These are phyloP conservation scores for Scalopus aquaticus DNA, from an alignment of 2,113 vertebrate genomes.

Conservation along the genomic window DNA sequence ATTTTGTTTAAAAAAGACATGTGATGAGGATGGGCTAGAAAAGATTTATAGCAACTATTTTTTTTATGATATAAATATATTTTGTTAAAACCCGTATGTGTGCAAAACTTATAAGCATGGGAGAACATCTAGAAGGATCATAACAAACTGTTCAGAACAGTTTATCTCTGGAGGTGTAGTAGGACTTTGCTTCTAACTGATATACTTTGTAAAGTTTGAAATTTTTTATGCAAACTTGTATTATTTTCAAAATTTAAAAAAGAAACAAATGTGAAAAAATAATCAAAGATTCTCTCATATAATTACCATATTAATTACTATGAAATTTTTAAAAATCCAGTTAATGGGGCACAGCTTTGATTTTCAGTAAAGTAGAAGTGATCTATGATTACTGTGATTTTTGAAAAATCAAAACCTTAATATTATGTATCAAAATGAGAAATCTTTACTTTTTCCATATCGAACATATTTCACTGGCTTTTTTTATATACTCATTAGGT, in stretches of 20 bases:
- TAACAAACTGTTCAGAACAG: not conserved
- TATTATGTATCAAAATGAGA: not conserved
- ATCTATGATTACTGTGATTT: not conserved
- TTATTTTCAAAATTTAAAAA: not conserved
- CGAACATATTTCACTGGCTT: not conserved
- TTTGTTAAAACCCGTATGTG: not conserved
- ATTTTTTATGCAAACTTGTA: not conserved
- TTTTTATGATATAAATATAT: not conserved
- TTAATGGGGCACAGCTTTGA: not conserved
- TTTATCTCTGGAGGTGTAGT: not conserved
- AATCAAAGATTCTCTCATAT: not conserved
- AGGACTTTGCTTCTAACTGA: not conserved
- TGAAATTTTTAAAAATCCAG: not conserved
- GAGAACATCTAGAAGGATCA: no score
- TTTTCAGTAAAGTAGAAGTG: not conserved
- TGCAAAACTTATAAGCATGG: no score
- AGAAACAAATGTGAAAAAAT: not conserved
- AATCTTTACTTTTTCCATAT: constrained; percentile 4
- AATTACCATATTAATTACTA: not conserved
- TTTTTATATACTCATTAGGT: not conserved
- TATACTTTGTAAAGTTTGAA: not conserved
- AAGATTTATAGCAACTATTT: constrained; percentile 14
- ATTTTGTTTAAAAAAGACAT: not conserved
- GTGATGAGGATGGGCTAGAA: not conserved
- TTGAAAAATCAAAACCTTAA: not conserved